These are phyloP conservation scores for Leptinotarsa rubiginosa DNA, from an alignment of 2,888 invertebrate genomes.

Conservation along the genomic window DNA sequence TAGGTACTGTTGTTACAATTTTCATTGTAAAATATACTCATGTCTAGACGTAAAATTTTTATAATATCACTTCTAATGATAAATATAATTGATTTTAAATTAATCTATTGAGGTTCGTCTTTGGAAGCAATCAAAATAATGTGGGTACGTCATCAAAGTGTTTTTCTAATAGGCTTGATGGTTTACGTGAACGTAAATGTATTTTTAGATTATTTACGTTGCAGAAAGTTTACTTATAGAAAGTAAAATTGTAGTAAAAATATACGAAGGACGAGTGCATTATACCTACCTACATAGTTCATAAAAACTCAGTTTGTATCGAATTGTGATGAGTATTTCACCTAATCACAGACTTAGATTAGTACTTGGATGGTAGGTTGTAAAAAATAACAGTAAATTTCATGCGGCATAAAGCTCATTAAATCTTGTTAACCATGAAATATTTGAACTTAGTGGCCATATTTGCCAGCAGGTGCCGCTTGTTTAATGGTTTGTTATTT, in stretches of 20 bases:
- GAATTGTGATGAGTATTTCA: background rate
- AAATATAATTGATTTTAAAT: background rate
- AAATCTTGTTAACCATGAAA: conserved; percentile 15
- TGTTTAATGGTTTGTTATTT: conserved; percentile 44
- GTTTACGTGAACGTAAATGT: conserved; percentile 15
- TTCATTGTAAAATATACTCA: background rate
- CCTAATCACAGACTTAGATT: background rate
- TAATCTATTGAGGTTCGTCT: background rate
- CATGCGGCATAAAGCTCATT: background rate
- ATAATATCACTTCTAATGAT: background rate
- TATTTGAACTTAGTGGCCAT: conserved; percentile 29
- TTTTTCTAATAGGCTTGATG: background rate
- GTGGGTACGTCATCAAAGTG: conserved; percentile 7
- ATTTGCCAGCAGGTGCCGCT: conserved; percentile 36
- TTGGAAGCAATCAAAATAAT: background rate
- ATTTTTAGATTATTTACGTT: conserved; percentile 21
- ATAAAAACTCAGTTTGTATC: background rate
- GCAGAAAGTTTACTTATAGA: conserved; percentile 11
- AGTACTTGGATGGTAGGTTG: background rate
- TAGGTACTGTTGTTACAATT: background rate
- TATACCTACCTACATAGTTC: background rate
- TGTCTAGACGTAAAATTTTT: background rate
- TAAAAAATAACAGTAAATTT: conserved; percentile 7
- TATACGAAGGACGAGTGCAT: conserved; percentile 15
- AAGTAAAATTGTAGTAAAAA: conserved; percentile 17